These are phyloP conservation scores for Muscicapa adusta DNA, from an alignment of 2,113 vertebrate species.

Conservation along the genomic window DNA sequence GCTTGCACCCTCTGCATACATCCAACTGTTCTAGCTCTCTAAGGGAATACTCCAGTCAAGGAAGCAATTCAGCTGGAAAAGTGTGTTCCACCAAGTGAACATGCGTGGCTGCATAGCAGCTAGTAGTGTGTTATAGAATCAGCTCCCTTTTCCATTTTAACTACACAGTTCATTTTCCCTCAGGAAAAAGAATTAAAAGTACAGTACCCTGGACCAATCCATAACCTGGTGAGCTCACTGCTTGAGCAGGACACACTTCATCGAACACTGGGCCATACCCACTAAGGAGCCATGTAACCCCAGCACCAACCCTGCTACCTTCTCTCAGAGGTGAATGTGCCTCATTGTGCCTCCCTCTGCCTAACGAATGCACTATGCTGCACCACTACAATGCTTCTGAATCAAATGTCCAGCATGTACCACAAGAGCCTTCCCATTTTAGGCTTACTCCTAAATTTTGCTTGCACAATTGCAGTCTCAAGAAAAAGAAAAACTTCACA, in stretches of 20 bases:
- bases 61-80: neutral
- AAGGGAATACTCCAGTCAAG: neutral
- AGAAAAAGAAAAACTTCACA: conserved; percentile 35
- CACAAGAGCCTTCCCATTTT: conserved; percentile 20
- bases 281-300: neutral
- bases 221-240: neutral
- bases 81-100: neutral
- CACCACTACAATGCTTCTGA: conserved; percentile 1
- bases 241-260: neutral
- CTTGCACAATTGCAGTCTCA: conserved; percentile 33
- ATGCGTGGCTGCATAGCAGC: conserved; percentile 61
- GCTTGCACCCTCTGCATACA: neutral
- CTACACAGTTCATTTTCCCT: conserved; percentile 3
- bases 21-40: neutral
- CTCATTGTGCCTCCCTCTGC: neutral
- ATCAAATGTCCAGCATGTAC: conserved; percentile 6
- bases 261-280: neutral
- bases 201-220: conserved; percentile 59
- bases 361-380: neutral
- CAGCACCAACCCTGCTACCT: neutral
- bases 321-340: neutral
- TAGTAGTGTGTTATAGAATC: neutral
- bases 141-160: conserved; percentile 10
- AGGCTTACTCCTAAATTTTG: conserved; percentile 18
- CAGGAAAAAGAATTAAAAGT: neutral